Percentiles rank a stretch among this genome's conserved stretches.
Conservation (phyloP, 2,113 vertebrate species). For the Lates calcarifer region DNA sequence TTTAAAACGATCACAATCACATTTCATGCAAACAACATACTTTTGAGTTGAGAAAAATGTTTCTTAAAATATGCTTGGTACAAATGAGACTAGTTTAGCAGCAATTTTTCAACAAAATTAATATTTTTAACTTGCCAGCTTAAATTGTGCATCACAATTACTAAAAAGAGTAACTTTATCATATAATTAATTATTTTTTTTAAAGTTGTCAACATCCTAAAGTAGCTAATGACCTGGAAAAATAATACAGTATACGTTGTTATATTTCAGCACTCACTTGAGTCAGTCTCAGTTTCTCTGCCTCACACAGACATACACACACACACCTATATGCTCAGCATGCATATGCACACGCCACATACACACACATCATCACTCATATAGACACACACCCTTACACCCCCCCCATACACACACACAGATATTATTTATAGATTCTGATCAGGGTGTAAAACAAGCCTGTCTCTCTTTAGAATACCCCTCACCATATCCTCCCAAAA, state of each 20-base stretch:
- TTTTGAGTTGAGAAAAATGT: not conserved
- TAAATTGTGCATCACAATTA: not conserved
- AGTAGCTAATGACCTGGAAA: conserved; percentile 60
- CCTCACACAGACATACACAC: conserved; percentile 51
- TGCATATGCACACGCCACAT: conserved; percentile 37
- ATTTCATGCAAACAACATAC: not conserved
- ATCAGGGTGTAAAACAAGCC: conserved; percentile 79
- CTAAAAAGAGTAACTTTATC: not conserved
- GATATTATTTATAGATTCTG: conserved; percentile 87
- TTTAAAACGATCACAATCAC: too few species aligned
- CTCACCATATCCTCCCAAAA: conserved; percentile 81
- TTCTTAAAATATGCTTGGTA: not conserved
- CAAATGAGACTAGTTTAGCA: not conserved
- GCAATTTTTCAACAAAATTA: not conserved
- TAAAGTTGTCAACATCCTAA: conserved; percentile 14
- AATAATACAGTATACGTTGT: conserved; percentile 62
- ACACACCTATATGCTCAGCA: conserved; percentile 51
- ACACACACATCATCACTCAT: conserved; percentile 62
- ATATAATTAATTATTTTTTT: not conserved
- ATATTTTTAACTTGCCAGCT: not conserved
- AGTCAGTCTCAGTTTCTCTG: conserved; percentile 59
- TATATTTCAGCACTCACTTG: conserved; percentile 78
- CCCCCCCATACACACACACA: conserved; percentile 31
- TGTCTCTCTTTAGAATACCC: conserved; percentile 87
- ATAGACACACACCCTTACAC: not conserved